These are phyloP conservation scores for Hemibagrus wyckioides DNA, from an alignment of 2,113 vertebrate genomes.

Conservation along the genomic window DNA sequence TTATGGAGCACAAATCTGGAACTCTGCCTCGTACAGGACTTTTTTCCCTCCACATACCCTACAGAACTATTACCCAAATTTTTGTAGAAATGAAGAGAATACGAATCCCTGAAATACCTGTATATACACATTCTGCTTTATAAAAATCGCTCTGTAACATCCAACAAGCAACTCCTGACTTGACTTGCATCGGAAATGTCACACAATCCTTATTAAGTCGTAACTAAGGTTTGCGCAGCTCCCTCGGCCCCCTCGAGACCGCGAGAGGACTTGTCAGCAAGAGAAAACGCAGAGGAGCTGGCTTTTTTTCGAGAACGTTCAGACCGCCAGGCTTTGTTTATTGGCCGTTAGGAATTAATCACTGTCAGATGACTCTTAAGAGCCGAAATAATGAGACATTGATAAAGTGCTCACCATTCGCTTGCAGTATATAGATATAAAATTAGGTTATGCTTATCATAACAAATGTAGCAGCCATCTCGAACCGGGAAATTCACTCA, in stretches of 20 bases:
- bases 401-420: conserved; percentile 75
- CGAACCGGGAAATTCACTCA: conserved; percentile 4
- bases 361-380: conserved; percentile 70
- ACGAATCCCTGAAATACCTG: background rate
- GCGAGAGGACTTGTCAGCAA: conserved; percentile 19
- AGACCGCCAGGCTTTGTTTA: conserved; percentile 73
- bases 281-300: conserved; percentile 45
- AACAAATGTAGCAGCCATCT: conserved; percentile 54
- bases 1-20: conserved; percentile 1
- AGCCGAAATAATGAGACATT: conserved; percentile 76
- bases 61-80: too few species aligned
- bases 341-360: conserved; percentile 77
- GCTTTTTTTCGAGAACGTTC: conserved; percentile 62
- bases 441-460: conserved; percentile 69
- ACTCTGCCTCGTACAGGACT: background rate
- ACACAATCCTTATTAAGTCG: conserved; percentile 24
- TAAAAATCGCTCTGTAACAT: background rate
- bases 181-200: conserved; percentile 10
- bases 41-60: background rate
- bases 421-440: conserved; percentile 66
- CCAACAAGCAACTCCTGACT: background rate
- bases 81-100: background rate
- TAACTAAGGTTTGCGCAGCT: conserved; percentile 37
- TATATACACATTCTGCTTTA: background rate
- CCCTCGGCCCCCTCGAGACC: conserved; percentile 20